These are phyloP conservation scores for Scarus forsteni DNA, from an alignment of 2,797 vertebrate species.

Conservation along the genomic window DNA sequence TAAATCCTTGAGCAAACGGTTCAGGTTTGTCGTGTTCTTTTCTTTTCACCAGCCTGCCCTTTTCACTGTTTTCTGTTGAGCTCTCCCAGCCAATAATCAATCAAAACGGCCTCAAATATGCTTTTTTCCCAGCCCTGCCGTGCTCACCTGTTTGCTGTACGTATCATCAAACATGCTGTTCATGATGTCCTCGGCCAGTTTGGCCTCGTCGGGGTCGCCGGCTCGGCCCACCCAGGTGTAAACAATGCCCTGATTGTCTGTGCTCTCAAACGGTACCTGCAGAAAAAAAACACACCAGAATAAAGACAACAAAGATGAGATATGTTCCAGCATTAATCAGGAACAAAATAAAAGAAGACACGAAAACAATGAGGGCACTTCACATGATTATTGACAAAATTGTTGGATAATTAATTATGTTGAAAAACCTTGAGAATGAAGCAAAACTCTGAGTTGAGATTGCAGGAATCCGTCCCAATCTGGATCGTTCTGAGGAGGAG, in stretches of 20 bases:
- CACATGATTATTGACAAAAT: background rate
- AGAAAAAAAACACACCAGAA: background rate
- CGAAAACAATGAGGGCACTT: background rate
- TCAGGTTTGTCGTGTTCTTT: no score
- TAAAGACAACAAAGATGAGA: background rate
- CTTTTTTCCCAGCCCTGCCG: no score
- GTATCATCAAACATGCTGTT: conserved; percentile 97
- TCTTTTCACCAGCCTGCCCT: no score
- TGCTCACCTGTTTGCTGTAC: conserved; percentile 96
- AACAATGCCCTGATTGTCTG: conserved; percentile 97
- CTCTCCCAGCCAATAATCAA: no score
- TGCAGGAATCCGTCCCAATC: conserved; percentile 92
- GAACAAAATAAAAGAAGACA: no score
- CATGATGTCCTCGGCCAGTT: conserved; percentile 97
- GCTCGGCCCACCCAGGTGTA: conserved; percentile 98
- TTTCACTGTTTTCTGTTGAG: no score
- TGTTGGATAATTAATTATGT: no score
- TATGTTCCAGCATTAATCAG: background rate
- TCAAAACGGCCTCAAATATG: no score
- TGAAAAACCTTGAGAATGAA: conserved; percentile 94
- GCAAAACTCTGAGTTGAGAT: conserved; percentile 98
- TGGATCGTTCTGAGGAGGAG: conserved; percentile 91
- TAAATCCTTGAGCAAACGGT: no score
- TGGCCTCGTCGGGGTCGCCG: conserved; percentile 95
- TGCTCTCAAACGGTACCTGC: conserved; percentile 98